Evolutionary conservation across 2,888 invertebrate genomes (phyloP).

Genomic region (Blera fallax): DNA sequence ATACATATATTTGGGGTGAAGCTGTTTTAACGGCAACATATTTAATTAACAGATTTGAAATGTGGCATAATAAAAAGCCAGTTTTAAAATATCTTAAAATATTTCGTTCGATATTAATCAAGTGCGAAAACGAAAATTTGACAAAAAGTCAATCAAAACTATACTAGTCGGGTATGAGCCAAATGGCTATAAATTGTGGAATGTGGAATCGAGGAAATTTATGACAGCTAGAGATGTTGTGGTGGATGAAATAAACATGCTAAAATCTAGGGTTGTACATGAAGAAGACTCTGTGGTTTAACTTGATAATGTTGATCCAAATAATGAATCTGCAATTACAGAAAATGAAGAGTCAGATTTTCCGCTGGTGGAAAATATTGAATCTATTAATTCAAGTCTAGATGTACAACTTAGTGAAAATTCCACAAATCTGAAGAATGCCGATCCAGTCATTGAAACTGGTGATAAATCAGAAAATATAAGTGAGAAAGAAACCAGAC

Average conservation of each 20-base stretch:
- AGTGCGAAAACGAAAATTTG: not conserved
- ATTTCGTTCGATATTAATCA: slow-evolving; percentile 3
- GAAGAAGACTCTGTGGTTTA: not conserved
- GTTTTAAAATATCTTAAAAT: slow-evolving; percentile 9
- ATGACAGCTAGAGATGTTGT: slow-evolving; percentile 76
- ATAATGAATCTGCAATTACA: not conserved
- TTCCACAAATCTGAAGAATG: not conserved
- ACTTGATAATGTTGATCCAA: not conserved
- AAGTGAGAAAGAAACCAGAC: not conserved
- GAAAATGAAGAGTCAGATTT: not conserved
- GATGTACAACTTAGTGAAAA: not conserved
- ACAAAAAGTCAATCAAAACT: too few relatives aligned
- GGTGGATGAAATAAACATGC: slow-evolving; percentile 76
- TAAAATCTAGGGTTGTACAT: slow-evolving; percentile 42
- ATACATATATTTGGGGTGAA: slow-evolving; percentile 78
- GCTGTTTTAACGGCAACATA: slow-evolving; percentile 77
- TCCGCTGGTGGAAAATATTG: not conserved
- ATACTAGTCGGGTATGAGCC: too few relatives aligned
- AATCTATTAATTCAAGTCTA: not conserved
- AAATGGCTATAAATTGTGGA: too few relatives aligned
- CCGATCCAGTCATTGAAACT: not conserved
- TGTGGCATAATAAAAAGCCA: slow-evolving; percentile 34
- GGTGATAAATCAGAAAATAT: not conserved
- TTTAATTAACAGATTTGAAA: slow-evolving; percentile 77
- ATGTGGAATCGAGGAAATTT: slow-evolving; percentile 74